Evolutionary conservation across 2,888 invertebrate genomes (phyloP).

Genomic region (Bombyx huttoni): DNA sequence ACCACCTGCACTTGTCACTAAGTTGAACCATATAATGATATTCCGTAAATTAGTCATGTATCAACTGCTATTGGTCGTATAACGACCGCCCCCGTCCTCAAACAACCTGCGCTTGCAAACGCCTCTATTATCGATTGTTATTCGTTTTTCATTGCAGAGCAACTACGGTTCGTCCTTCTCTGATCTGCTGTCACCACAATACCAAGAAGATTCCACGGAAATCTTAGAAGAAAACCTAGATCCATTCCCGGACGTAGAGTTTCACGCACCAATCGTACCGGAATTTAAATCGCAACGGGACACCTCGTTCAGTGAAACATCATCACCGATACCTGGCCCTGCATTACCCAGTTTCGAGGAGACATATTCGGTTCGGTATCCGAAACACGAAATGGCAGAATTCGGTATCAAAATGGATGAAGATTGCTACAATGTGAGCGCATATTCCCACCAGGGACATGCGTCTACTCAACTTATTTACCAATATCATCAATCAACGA

Average conservation of each 20-base stretch:
- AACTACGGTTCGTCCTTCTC: conserved; percentile 85
- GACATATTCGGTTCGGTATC: conserved; percentile 85
- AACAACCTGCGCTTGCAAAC: conserved; percentile 44
- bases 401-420: conserved; percentile 89
- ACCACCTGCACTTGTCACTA: conserved; percentile 30
- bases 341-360: conserved; percentile 90
- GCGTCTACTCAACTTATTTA: conserved; percentile 70
- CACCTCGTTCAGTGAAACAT: conserved; percentile 56
- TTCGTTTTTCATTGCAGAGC: conserved; percentile 75
- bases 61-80: conserved; percentile 38
- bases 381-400: conserved; percentile 74
- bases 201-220: conserved; percentile 80
- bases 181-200: conserved; percentile 82
- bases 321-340: conserved; percentile 66
- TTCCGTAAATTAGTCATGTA: neutral
- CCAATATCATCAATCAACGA: conserved; percentile 73
- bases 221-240: conserved; percentile 81
- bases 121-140: conserved; percentile 52
- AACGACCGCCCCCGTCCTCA: conserved; percentile 42
- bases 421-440: conserved; percentile 81
- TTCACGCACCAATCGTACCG: conserved; percentile 55
- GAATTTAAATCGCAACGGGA: conserved; percentile 55
- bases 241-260: conserved; percentile 80
- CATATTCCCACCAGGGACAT: conserved; percentile 71
- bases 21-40: neutral